These are phyloP conservation scores for Heterotis niloticus DNA, from an alignment of 2,113 vertebrate genomes.

Conservation along the genomic window DNA sequence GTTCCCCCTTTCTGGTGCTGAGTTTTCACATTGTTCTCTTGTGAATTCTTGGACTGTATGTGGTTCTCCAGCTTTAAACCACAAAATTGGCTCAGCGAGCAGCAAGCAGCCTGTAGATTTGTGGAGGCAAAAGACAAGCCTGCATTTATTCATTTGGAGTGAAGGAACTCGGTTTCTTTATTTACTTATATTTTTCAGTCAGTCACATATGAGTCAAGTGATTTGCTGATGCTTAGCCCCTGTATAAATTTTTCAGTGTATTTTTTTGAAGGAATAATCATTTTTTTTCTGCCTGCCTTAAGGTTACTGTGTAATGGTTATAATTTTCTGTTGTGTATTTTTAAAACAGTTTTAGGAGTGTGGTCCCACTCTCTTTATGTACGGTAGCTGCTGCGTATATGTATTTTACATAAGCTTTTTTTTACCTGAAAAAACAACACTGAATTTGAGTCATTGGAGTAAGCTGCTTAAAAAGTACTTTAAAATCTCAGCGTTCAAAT, in stretches of 20 bases:
- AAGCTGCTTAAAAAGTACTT: background rate
- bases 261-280: too few relatives aligned
- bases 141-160: constrained; percentile 10
- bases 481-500: background rate
- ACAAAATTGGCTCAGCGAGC: constrained; percentile 3
- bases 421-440: background rate
- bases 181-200: constrained; percentile 35
- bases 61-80: background rate
- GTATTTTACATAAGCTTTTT: background rate
- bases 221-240: constrained; percentile 33
- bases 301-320: constrained; percentile 4
- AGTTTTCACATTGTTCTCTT: background rate
- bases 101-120: background rate
- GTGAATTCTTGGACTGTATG: constrained; percentile 26
- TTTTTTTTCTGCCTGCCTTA: background rate
- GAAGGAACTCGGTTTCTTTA: constrained; percentile 23
- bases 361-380: background rate
- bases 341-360: too few relatives aligned
- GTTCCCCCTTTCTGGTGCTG: background rate
- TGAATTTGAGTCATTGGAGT: background rate
- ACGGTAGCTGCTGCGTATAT: background rate
- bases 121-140: constrained; percentile 3
- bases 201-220: constrained; percentile 25
- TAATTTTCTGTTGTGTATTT: too few relatives aligned
- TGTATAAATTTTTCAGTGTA: constrained; percentile 23